phyloP scores from a whole-genome alignment of 2,888 invertebrate genomes.

The Ormyrus rosae region DNA sequence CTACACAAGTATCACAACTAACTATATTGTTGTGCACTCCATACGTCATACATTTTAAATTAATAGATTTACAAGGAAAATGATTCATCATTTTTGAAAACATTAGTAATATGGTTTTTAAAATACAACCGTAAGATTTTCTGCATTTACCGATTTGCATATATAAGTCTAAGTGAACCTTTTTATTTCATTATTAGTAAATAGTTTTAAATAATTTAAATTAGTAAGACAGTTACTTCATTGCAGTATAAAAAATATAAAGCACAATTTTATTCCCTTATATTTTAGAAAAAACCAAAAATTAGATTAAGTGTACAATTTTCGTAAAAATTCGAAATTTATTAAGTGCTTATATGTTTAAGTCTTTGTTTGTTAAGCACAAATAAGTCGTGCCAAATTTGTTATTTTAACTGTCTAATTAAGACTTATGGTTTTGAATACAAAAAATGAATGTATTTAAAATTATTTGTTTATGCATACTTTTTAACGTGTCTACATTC shows the following conservation, averaged over 20 bases:
- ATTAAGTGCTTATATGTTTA: constrained; percentile 3
- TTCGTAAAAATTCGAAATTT: constrained; percentile 14
- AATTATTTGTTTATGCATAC: constrained; percentile 21
- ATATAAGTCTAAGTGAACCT: constrained; percentile 29
- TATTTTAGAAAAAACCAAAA: constrained; percentile 44
- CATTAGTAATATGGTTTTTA: constrained; percentile 11
- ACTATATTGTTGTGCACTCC: constrained; percentile 32
- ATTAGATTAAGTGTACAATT: constrained; percentile 40
- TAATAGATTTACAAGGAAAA: constrained; percentile 25
- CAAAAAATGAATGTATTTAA: not conserved
- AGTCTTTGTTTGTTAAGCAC: constrained; percentile 33
- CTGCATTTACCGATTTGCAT: constrained; percentile 38
- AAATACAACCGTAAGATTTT: constrained; percentile 12
- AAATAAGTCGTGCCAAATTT: constrained; percentile 41
- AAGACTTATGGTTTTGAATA: constrained; percentile 19
- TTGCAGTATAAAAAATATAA: constrained; percentile 17
- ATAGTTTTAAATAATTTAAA: not conserved
- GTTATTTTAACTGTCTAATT: constrained; percentile 12
- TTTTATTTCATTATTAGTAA: constrained; percentile 29
- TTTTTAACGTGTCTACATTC: constrained; percentile 20
- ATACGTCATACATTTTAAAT: constrained; percentile 32
- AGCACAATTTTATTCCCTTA: constrained; percentile 15
- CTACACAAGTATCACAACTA: constrained; percentile 26
- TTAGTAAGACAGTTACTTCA: constrained; percentile 14
- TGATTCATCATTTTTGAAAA: constrained; percentile 18